These are phyloP conservation scores for Lordiphosa stackelbergi DNA, from an alignment of 1,140 invertebrate genomes.

Conservation along the genomic window DNA sequence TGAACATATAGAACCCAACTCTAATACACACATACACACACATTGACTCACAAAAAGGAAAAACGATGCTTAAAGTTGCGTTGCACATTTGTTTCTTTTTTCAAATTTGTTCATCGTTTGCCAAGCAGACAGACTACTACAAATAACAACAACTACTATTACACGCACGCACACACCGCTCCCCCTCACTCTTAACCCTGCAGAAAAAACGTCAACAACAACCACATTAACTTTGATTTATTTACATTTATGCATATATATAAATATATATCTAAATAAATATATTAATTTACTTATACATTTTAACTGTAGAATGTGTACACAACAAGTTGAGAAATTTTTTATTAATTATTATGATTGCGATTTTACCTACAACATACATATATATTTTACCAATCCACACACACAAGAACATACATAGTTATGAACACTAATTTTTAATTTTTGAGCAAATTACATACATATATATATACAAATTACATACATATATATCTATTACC, in stretches of 20 bases:
- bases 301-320: conserved; percentile 62
- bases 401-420: conserved; percentile 43
- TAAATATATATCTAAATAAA: conserved; percentile 42
- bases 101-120: conserved; percentile 73
- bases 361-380: conserved; percentile 72
- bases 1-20: no score
- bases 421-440: conserved; percentile 1
- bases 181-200: no score
- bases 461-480: conserved; percentile 27
- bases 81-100: conserved; percentile 69
- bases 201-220: conserved; percentile 1
- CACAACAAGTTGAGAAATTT: conserved; percentile 62
- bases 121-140: conserved; percentile 61
- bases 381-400: conserved; percentile 48
- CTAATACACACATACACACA: no score
- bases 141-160: conserved; percentile 29
- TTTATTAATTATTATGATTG: conserved; percentile 64
- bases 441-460: conserved; percentile 12
- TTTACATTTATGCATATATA: conserved; percentile 59
- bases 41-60: conserved; percentile 21
- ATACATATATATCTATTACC: conserved; percentile 35
- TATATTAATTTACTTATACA: conserved; percentile 52
- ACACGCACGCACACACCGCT: conserved; percentile 14
- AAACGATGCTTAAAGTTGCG: conserved; percentile 73
- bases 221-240: conserved; percentile 55